These are phyloP conservation scores for Cecidostiba fungosa DNA, from an alignment of 2,888 invertebrate genomes.

Conservation along the genomic window DNA sequence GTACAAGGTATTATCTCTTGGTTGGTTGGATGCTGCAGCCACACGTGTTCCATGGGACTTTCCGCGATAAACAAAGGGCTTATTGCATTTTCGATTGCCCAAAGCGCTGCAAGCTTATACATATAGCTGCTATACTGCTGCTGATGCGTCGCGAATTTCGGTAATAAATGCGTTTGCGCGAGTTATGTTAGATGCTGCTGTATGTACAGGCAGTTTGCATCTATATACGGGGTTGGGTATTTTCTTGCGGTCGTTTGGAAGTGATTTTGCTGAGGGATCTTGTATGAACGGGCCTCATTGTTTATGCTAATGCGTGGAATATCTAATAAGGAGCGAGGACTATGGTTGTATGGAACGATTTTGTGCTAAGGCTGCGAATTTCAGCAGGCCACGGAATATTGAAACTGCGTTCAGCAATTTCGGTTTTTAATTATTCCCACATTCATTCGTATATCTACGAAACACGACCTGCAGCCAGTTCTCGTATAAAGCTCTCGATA, in stretches of 20 bases:
- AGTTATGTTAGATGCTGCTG: no score
- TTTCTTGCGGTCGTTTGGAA: background rate
- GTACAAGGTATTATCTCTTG: constrained; percentile 5
- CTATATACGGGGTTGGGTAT: background rate
- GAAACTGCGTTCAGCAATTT: background rate
- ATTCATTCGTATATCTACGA: no score
- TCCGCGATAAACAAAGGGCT: constrained; percentile 22
- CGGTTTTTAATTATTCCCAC: background rate
- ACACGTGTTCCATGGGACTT: background rate
- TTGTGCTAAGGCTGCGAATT: background rate
- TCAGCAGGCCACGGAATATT: background rate
- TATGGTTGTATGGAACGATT: background rate
- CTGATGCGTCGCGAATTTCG: background rate
- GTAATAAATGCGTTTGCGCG: background rate
- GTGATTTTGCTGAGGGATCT: background rate
- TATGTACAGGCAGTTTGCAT: no score
- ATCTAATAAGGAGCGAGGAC: background rate
- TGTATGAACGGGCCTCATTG: background rate
- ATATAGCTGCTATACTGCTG: background rate
- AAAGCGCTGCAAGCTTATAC: background rate
- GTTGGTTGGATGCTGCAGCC: background rate
- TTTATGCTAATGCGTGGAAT: constrained; percentile 3
- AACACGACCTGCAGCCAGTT: no score
- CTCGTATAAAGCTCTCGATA: no score
- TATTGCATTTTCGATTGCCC: constrained; percentile 23